Conservation (phyloP, 2,888 invertebrate genomes). For the Blastobasis adustella region DNA sequence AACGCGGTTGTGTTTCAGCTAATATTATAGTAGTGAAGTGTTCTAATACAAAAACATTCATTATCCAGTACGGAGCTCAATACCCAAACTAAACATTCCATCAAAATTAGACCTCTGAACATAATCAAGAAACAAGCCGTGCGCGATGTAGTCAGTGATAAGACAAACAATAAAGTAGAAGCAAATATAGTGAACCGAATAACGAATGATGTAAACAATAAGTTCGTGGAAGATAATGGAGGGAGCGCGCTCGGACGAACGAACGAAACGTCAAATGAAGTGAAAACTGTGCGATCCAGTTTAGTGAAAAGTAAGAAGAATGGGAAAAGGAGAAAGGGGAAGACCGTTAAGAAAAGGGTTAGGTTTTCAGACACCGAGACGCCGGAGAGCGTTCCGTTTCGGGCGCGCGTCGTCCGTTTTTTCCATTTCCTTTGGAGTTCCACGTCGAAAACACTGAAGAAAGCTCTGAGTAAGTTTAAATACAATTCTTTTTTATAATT, state of each 20-base stretch:
- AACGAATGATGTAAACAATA: too few species aligned
- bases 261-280: conserved; percentile 30
- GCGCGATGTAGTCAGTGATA: conserved; percentile 35
- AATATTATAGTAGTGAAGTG: too few species aligned
- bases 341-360: conserved; percentile 50
- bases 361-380: conserved; percentile 47
- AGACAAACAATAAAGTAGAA: neutral
- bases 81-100: conserved; percentile 14
- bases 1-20: too few species aligned
- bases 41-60: too few species aligned
- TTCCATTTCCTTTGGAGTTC: conserved; percentile 50
- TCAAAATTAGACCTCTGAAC: conserved; percentile 28
- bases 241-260: conserved; percentile 22
- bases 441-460: conserved; percentile 39
- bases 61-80: too few species aligned
- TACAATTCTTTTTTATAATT: conserved; percentile 7
- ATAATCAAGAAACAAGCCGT: conserved; percentile 28
- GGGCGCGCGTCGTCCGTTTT: conserved; percentile 43
- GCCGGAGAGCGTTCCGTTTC: conserved; percentile 33
- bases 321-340: conserved; percentile 31
- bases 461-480: conserved; percentile 44
- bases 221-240: too few species aligned
- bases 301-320: conserved; percentile 42
- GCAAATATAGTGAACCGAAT: conserved; percentile 16
- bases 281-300: conserved; percentile 48